Evolutionary conservation across 2,113 vertebrate genomes (phyloP), one percentile per base, ranked within the genome.

Genomic region (Malurus cyaneus): DNA sequence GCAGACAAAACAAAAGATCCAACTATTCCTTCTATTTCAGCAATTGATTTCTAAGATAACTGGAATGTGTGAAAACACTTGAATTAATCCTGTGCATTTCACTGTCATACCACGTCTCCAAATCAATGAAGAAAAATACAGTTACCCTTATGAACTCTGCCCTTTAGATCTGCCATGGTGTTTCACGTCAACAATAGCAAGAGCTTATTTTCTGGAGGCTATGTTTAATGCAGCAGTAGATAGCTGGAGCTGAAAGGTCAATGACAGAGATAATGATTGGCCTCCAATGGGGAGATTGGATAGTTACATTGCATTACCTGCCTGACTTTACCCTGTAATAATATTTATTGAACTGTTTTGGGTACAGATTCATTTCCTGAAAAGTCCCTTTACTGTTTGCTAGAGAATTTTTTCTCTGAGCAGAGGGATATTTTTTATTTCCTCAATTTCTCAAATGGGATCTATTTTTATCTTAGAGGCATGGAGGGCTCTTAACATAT

Each of bases 171-270:
- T 94, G 82, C 47, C 41, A 2, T 18, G 19, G 26, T 6, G 2
- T 77, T 86, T 87, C 46, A 64, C 2, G 3, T 69, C 66, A 88
- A 29, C 49, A 67, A 18, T 16, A 72, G 53, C 70, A 80, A 73
- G 77, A 60, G 18, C 21, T 89, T 87, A 42, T 89, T 78, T 92
- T 77, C 31, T 65, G 62, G 50, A 42, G 46, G 50, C 44, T 80
- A 6, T 1, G 1, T 82, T 77, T 73, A 70, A 32, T 69, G 74
- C 31, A 53, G 85, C 11, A 49, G 49, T 53, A 83, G 81, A 85
- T 69, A 76, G 28, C 49, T 88, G 62, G 18, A 92, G 54, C 74
- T 88, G 88, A 92, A 93, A 90, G 74, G 73, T 90, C 85, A 57
- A 0, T 65, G 46, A 21, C 7, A 29, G 13, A 61, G 59, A 5